Base-by-base conservation (phyloP, 2,113 vertebrate genomes). In the Elachura formosa region DNA sequence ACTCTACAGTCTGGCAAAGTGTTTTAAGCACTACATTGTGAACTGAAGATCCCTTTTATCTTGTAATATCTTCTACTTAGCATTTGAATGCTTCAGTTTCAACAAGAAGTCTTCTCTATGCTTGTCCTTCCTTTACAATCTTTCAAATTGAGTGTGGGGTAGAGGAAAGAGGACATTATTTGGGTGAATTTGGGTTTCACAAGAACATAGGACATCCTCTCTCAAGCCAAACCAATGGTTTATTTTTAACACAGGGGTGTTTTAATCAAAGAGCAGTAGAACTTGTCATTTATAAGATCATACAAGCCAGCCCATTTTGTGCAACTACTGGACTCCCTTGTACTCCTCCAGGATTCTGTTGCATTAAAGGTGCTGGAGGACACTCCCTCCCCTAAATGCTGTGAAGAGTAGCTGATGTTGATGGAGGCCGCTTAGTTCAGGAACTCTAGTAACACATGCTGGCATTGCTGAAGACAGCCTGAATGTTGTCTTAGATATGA, bases 271-370 rank as follows among this genome's bases (percentile, higher is more conserved):
- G 20, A 68, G 10, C 28, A 59, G 19, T 26, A 64, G 6, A 16
- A 71, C 22, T 10, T 55, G 33, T 24, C 14, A 22, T 84, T 78
- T 38, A 63, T 36, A 48, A 73, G 16, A 67, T 10, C 0, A 0
- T 45, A 24, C 5, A 61, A 66, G 77, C 22, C 14, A 69, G 43
- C 5, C 2, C 1, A 4, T 62, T 91, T 59, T 46, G 6, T 67
- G 21, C 9, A 51, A 34, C 3, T 22, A 43, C 18, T 54, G 25
- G 20, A 41, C 18, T 74, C 28, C 28, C 3, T 71, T 69, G 28
- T 21, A n/a, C 11, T 81, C 9, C 18, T 26, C 21, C 14, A 48
- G 34, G 15, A 52, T 48, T 34, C 12, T 71, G 20, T 36, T 71
- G 5, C 45, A 33, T 61, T 78, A 38, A 19, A 38, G 9, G 46